Base-by-base conservation (phyloP, 2,113 vertebrate species). In the Engraulis encrasicolus region DNA sequence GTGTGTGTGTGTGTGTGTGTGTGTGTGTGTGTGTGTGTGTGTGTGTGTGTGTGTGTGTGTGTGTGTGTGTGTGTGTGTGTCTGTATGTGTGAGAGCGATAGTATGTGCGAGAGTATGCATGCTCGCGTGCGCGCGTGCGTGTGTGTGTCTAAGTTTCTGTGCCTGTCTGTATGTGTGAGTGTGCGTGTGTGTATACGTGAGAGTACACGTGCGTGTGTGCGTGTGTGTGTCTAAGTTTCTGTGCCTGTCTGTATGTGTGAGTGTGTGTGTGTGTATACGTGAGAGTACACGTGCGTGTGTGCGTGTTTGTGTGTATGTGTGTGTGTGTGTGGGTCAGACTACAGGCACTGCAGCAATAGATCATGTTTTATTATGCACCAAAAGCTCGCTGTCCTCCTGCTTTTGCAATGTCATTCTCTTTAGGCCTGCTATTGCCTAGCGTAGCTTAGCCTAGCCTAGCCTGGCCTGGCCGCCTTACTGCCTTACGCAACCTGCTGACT, bases 361-460 rank as follows among this genome's bases (percentile, higher is more conserved):
- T 95, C 91, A 92, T 89, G 87, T 93, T 94, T 94, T 92, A 94
- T 93, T 92, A 91, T 93, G 92, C 92, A 91, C 91, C 89, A 92
- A 93, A 92, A 91, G 85, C 87, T 88, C 88, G 85, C 86, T 78
- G 89, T 91, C 92, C 89, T 89, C 88, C 91, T 86, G 85, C 89
- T 93, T n/a, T 91, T 92, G 89, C 93, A 92, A 88, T 91, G 91
- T 93, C 92, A 92, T 92, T 89, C 82, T 89, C 86, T 81, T 86
- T 37, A 78, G 82, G 31, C 23, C 38, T 78, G 71, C 79, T 49
- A n/a, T n/a, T n/a, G n/a, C n/a, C n/a, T n/a, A n/a, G n/a, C n/a
- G n/a, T n/a, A n/a, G n/a, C n/a, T n/a, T n/a, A n/a, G n/a, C n/a
- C n/a, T n/a, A n/a, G n/a, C n/a, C n/a, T n/a, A n/a, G n/a, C n/a